Evolutionary conservation across 2,113 vertebrate species (phyloP).

Genomic region (Eulemur rufifrons): DNA sequence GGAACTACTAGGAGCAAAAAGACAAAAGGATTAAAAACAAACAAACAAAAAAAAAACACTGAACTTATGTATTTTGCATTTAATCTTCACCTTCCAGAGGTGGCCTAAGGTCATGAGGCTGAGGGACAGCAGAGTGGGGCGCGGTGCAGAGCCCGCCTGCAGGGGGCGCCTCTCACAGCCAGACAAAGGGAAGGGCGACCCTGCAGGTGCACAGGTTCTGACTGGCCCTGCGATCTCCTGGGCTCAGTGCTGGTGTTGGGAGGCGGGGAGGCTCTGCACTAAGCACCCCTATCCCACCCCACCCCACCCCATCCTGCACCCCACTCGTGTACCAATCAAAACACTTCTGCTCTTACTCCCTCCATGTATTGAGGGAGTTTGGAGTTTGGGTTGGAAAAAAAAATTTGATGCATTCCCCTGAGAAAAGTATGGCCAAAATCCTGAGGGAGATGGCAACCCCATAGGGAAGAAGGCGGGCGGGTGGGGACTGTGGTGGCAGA

Average conservation of each 20-base stretch:
- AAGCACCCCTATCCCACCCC: too few species aligned
- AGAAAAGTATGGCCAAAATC: too few species aligned
- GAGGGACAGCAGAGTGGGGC: background rate
- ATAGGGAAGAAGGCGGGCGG: fast-evolving
- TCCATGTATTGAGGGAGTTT: background rate
- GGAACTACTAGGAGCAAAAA: background rate
- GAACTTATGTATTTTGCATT: background rate
- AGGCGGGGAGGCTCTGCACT: background rate
- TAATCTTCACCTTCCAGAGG: too few species aligned
- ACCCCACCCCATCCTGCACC: too few species aligned
- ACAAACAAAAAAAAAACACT: too few species aligned
- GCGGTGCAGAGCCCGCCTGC: background rate
- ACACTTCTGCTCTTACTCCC: background rate
- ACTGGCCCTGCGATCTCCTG: too few species aligned
- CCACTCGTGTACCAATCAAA: background rate
- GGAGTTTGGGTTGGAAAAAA: background rate
- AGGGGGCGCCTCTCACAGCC: too few species aligned
- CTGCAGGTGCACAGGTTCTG: background rate
- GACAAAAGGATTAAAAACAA: background rate
- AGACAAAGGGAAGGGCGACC: background rate
- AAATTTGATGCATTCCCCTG: too few species aligned
- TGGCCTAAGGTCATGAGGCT: too few species aligned
- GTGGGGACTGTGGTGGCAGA: background rate
- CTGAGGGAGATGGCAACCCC: too few species aligned
- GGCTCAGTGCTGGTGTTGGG: background rate